phyloP scores from a whole-genome alignment of 2,113 vertebrate species.

The Hippocampus zosterae region DNA sequence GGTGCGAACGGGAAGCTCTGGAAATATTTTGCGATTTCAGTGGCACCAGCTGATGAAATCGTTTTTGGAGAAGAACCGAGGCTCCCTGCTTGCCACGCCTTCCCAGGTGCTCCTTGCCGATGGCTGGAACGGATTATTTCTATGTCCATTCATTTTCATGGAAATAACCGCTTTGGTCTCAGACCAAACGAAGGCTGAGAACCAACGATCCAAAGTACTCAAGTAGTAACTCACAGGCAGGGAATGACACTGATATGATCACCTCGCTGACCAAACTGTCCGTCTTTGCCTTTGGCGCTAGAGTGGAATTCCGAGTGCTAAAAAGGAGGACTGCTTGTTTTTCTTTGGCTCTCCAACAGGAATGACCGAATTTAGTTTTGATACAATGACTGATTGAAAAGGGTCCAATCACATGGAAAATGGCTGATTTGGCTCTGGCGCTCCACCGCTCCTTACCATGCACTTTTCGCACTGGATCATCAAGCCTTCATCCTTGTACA shows the following conservation, averaged over 20 bases:
- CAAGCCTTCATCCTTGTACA: conserved; percentile 96
- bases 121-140: too few species aligned
- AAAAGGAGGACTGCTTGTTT: not conserved
- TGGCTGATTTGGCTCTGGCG: not conserved
- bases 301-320: not conserved
- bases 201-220: too few species aligned
- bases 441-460: conserved; percentile 78
- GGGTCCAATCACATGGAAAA: not conserved
- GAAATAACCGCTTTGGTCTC: too few species aligned
- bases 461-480: conserved; percentile 99
- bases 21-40: too few species aligned
- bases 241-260: not conserved
- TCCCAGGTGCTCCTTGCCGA: too few species aligned
- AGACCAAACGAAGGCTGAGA: too few species aligned
- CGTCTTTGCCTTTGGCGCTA: not conserved
- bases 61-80: too few species aligned
- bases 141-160: too few species aligned
- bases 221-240: too few species aligned
- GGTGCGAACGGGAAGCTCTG: too few species aligned
- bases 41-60: too few species aligned
- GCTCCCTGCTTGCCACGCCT: too few species aligned
- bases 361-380: not conserved
- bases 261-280: not conserved
- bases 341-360: not conserved
- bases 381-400: conserved; percentile 11